Base-by-base conservation (phyloP, 37 sponge, comb jelly and placozoan genomes). In the Tethya wilhelma region DNA sequence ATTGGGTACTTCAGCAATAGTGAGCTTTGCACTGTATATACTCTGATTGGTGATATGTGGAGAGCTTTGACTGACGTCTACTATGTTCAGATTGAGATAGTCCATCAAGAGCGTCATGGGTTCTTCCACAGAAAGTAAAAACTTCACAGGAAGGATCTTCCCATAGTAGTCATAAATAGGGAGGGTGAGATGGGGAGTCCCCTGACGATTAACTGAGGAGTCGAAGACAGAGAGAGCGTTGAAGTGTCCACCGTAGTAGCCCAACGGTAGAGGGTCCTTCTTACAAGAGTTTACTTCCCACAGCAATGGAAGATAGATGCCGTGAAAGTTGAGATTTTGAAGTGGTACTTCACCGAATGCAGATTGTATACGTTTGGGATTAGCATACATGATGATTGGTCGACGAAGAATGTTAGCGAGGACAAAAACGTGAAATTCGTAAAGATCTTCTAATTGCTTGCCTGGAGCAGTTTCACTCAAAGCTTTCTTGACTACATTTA, bases 381-480 rank as follows among this genome's bases (percentile, higher is more conserved):
- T 2, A 28, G 80, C 71, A 43, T 91, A 91, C 74, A 91, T 73
- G 58, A 91, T 78, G 62, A 91, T 66, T 1, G 91, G 91, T 9
- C 91, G 72, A 19, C 87, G 75, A 6, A 91, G 75, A 25, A 91
- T 64, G 59, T 91, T 91, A 23, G 87, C 78, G 0, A 91, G 78
- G 19, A 91, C 84, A 83, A 91, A 91, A 12, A 91, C 74, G 67
- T 91, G 91, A 49, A 86, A 91, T 40, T 91, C 79, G 22, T 86
- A 73, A 25, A 86, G 55, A 29, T 84, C 71, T 23, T 82, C 83
- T 29, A 74, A 57, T n/a, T 22, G 42, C 3, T 69, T 68, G 0
- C 64, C 58, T n/a, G 23, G 20, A 2, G 39, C 25, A 2, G 57
- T 32, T 4, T 76, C 42, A n/a, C 69, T 58, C 4, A 77, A 67